Evolutionary conservation across 2,113 vertebrate species (phyloP).

Genomic region (Cyanoliseus patagonus): DNA sequence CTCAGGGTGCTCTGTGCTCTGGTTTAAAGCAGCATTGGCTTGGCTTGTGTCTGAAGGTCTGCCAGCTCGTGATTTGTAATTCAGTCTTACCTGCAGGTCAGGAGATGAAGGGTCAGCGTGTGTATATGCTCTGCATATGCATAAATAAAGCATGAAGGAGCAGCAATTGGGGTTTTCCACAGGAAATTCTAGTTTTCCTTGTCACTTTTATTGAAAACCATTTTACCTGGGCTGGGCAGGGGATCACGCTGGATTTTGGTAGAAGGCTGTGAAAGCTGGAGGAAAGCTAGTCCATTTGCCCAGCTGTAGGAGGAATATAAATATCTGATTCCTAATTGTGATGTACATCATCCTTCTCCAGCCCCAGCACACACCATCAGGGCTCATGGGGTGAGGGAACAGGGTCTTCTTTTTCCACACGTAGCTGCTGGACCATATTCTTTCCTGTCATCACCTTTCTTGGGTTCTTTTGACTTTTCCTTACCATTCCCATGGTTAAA

Average conservation of each 20-base stretch:
- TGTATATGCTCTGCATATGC: background rate
- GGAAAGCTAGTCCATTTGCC: constrained; percentile 6
- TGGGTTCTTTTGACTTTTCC: background rate
- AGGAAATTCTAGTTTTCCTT: constrained; percentile 48
- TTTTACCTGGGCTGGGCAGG: background rate
- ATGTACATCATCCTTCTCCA: background rate
- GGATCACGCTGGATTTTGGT: constrained; percentile 20
- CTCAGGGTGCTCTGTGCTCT: background rate
- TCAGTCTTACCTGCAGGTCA: constrained; percentile 51
- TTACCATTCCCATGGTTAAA: background rate
- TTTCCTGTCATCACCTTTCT: background rate
- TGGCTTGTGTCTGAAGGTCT: constrained; percentile 38
- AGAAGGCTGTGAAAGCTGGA: background rate
- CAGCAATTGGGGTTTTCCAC: constrained; percentile 19
- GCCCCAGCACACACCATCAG: background rate
- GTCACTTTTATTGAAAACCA: background rate
- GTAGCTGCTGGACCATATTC: background rate
- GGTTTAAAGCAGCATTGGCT: background rate
- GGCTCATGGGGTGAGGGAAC: background rate
- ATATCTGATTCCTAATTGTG: background rate
- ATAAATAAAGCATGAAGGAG: constrained; percentile 16
- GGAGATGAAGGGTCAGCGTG: background rate
- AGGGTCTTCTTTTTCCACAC: background rate
- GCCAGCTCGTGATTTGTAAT: constrained; percentile 39
- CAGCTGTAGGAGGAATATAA: background rate